These are phyloP conservation scores for Nothocercus nigrocapillus DNA, from an alignment of 2,113 vertebrate genomes.

Conservation along the genomic window DNA sequence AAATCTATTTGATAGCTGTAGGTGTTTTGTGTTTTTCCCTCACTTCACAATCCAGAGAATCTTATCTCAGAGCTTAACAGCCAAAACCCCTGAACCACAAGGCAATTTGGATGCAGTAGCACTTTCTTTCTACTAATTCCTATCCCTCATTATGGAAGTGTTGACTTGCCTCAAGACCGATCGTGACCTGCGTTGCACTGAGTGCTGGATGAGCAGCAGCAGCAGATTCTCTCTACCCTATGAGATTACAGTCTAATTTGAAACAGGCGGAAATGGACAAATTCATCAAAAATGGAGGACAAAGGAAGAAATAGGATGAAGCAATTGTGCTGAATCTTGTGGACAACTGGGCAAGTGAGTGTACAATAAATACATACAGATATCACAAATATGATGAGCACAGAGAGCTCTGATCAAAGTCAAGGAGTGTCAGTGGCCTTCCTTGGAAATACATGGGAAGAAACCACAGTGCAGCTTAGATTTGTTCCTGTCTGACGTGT, in stretches of 20 bases:
- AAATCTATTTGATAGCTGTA: not conserved
- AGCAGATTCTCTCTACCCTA: not conserved
- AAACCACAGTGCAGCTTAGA: not conserved
- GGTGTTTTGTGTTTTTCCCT: not conserved
- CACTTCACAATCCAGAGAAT: not conserved
- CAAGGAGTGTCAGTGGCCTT: fast-evolving
- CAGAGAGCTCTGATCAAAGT: not conserved
- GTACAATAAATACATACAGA: not conserved
- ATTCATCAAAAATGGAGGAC: not conserved
- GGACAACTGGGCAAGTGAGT: not conserved
- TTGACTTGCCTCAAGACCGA: not conserved
- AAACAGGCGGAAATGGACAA: not conserved
- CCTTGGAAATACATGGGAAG: not conserved
- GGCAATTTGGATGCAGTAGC: not conserved
- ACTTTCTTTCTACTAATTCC: not conserved
- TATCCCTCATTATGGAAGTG: not conserved
- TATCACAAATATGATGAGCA: not conserved
- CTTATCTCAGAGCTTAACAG: not conserved
- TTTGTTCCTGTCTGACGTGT: not conserved
- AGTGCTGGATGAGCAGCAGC: not conserved
- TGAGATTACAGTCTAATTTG: not conserved
- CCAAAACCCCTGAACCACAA: not conserved
- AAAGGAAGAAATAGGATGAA: not conserved
- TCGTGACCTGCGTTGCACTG: fast-evolving
- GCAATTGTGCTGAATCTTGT: fast-evolving